Percentiles rank a stretch among this genome's conserved stretches.
These are phyloP conservation scores for Campopleginae sp. DNA, from an alignment of 2,888 invertebrate species.

Conservation along the genomic window DNA sequence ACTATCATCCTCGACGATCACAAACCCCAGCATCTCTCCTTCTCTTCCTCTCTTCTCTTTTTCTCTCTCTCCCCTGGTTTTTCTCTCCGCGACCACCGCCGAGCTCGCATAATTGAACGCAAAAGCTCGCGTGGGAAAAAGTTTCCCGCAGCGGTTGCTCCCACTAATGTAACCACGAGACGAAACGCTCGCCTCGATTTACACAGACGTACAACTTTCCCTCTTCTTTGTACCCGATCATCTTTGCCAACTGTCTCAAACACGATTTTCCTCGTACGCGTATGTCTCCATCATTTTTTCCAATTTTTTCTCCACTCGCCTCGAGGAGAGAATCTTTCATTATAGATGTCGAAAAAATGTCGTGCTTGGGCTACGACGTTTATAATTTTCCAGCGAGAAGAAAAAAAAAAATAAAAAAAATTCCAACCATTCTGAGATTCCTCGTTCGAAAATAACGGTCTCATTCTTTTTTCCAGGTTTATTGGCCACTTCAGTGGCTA, in stretches of 20 bases:
- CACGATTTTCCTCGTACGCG: constrained; percentile 8
- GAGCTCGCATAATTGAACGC: constrained; percentile 66
- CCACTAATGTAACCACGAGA: constrained; percentile 27
- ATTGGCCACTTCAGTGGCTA: constrained; percentile 79
- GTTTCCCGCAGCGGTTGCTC: constrained; percentile 49
- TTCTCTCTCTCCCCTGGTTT: constrained; percentile 2
- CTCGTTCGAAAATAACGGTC: not conserved
- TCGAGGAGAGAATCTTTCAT: not conserved
- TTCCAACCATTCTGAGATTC: not conserved
- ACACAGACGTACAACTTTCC: constrained; percentile 60
- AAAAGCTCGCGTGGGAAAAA: constrained; percentile 67
- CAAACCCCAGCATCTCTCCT: constrained; percentile 18
- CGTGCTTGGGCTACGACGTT: no score
- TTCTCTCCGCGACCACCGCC: constrained; percentile 20
- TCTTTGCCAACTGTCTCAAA: constrained; percentile 20
- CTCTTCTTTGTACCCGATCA: constrained; percentile 19
- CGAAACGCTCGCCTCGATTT: not conserved
- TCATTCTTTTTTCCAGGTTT: constrained; percentile 74
- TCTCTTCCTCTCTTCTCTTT: not conserved
- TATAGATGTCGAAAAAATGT: not conserved
- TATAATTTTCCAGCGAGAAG: not conserved
- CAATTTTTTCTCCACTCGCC: not conserved
- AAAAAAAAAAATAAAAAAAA: not conserved
- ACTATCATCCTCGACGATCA: constrained; percentile 37
- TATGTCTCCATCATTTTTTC: not conserved